Conservation (phyloP, 2,797 vertebrate species). For the Dendrocincla fuliginosa region DNA sequence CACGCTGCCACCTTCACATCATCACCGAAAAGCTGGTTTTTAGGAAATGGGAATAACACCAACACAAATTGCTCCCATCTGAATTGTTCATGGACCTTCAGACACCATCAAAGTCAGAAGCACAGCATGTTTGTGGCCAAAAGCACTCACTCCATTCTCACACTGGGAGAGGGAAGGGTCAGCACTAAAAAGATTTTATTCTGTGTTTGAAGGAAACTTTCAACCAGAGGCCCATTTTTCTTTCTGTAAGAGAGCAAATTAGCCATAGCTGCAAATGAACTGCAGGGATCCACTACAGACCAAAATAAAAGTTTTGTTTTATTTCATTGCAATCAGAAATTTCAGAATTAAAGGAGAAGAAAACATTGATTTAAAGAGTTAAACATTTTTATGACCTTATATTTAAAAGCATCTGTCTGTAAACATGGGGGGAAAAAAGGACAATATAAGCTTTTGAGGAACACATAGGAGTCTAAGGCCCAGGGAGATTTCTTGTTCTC, state of each 20-base stretch:
- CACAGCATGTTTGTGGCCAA: background rate
- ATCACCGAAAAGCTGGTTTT: background rate
- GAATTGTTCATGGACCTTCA: background rate
- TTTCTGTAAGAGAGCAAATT: background rate
- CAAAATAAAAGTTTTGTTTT: background rate
- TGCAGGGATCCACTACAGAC: background rate
- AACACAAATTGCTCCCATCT: background rate
- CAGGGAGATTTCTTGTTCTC: background rate
- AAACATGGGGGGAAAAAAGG: background rate
- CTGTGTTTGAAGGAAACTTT: background rate
- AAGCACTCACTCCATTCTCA: background rate
- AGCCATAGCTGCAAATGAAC: background rate
- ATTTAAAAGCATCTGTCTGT: background rate
- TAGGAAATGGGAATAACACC: background rate
- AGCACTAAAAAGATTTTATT: background rate
- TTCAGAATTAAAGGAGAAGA: background rate
- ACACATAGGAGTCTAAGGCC: background rate
- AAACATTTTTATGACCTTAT: background rate
- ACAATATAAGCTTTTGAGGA: background rate
- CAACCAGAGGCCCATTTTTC: background rate
- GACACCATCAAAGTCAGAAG: background rate
- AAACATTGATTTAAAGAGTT: background rate
- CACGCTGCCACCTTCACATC: rapidly evolving
- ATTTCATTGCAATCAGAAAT: background rate
- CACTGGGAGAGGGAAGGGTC: background rate